Percentiles rank a stretch among this genome's conserved stretches.
These are phyloP conservation scores for Pediacus dermestoides DNA, from an alignment of 2,888 invertebrate species.

Conservation along the genomic window DNA sequence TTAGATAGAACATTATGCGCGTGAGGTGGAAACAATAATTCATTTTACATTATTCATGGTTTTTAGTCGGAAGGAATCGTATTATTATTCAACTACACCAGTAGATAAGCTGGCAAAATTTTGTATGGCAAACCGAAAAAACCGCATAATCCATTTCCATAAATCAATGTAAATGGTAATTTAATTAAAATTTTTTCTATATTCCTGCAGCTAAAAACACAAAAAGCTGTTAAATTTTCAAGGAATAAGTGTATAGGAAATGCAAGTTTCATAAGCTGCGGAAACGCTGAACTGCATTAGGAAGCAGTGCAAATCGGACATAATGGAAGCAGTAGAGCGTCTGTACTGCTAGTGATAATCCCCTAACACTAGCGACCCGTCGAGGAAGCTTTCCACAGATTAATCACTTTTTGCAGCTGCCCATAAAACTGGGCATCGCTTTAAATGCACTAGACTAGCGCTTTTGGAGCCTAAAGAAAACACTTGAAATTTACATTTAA, in stretches of 20 bases:
- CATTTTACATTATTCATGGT: not conserved
- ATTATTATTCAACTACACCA: too few relatives aligned
- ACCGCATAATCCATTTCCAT: too few relatives aligned
- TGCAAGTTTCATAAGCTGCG: slow-evolving; percentile 21
- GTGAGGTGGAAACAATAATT: slow-evolving; percentile 3
- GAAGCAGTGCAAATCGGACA: slow-evolving; percentile 33
- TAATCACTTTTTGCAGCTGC: slow-evolving; percentile 32
- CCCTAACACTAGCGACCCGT: slow-evolving; percentile 32
- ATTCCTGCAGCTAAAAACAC: slow-evolving; percentile 1
- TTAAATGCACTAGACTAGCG: slow-evolving; percentile 8
- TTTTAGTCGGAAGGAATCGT: slow-evolving; percentile 2
- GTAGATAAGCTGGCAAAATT: too few relatives aligned
- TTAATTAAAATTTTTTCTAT: slow-evolving; percentile 3
- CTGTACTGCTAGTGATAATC: slow-evolving; percentile 33
- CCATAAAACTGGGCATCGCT: slow-evolving; percentile 19
- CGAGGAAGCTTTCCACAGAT: slow-evolving; percentile 34
- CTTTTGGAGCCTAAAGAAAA: too few relatives aligned
- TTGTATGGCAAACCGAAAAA: too few relatives aligned
- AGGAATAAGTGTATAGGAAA: slow-evolving; percentile 1
- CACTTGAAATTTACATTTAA: too few relatives aligned
- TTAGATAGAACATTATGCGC: not conserved
- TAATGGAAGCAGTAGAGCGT: slow-evolving; percentile 32
- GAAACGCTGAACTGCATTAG: slow-evolving; percentile 31
- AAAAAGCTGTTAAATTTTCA: too few relatives aligned
- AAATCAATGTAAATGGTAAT: too few relatives aligned